phyloP scores from a whole-genome alignment of 1,140 invertebrate species.

The Gonatopus flavifemur region DNA sequence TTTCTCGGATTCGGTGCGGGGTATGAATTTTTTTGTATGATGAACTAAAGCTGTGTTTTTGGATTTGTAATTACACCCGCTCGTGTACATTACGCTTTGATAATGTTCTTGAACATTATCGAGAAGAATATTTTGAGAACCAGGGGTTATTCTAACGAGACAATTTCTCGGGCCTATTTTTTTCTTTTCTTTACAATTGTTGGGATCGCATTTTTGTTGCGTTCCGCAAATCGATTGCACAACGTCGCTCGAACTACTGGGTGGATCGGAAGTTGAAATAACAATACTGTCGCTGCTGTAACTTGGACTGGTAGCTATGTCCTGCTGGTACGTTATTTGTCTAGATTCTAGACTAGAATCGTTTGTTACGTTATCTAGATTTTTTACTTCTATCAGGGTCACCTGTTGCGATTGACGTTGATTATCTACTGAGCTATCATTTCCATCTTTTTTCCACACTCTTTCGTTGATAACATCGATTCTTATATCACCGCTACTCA shows the following conservation, averaged over 20 bases:
- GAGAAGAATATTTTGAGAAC: conserved; percentile 75
- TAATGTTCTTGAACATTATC: conserved; percentile 74
- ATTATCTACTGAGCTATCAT: conserved; percentile 2
- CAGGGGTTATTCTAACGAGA: conserved; percentile 70
- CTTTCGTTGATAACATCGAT: conserved; percentile 52
- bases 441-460: conserved; percentile 40
- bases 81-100: conserved; percentile 67
- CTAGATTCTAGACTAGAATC: conserved; percentile 27
- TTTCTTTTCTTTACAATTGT: conserved; percentile 22
- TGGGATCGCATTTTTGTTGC: conserved; percentile 10
- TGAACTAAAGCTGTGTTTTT: conserved; percentile 52
- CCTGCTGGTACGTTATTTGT: conserved; percentile 16
- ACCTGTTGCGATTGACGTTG: conserved; percentile 18
- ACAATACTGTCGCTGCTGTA: conserved; percentile 51
- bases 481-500: conserved; percentile 22
- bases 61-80: conserved; percentile 23
- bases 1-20: conserved; percentile 27
- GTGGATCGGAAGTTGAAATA: conserved; percentile 52
- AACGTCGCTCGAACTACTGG: conserved; percentile 50
- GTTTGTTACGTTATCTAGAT: conserved; percentile 28
- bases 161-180: conserved; percentile 68
- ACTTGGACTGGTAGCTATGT: conserved; percentile 46
- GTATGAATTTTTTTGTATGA: conserved; percentile 27
- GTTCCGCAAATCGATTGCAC: conserved; percentile 25
- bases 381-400: conserved; percentile 49